Evolutionary conservation across 2,888 invertebrate genomes (phyloP).

Genomic region (Acanthosepion pharaonis): DNA sequence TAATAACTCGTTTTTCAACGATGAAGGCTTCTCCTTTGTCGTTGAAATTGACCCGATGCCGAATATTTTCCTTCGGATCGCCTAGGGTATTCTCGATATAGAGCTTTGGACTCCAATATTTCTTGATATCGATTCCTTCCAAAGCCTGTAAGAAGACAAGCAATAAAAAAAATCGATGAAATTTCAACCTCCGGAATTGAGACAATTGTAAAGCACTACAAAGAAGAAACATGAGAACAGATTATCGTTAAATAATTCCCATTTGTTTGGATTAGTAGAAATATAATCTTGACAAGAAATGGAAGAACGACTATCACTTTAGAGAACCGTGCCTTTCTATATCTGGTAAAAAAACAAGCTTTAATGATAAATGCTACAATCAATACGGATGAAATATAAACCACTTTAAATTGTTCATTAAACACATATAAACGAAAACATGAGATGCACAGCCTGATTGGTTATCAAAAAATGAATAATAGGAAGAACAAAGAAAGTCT

Average conservation of each 20-base stretch:
- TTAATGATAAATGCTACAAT: no score
- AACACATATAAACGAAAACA: no score
- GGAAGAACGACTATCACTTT: no score
- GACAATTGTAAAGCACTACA: not conserved
- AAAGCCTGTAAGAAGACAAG: conserved; percentile 54
- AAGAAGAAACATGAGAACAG: not conserved
- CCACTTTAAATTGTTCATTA: no score
- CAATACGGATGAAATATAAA: no score
- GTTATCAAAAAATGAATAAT: no score
- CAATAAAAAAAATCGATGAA: not conserved
- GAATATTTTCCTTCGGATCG: conserved; percentile 69
- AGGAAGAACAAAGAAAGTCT: no score
- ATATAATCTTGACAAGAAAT: no score
- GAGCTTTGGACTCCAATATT: conserved; percentile 70
- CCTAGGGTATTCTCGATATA: conserved; percentile 71
- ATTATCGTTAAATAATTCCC: not conserved
- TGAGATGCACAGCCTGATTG: no score
- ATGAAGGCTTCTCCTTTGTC: conserved; percentile 69
- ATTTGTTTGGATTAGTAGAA: no score
- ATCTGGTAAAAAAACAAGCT: no score
- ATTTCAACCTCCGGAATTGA: not conserved
- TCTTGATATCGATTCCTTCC: conserved; percentile 60
- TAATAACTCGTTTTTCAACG: conserved; percentile 69
- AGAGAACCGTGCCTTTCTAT: no score
- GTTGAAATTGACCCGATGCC: conserved; percentile 64